Base-by-base conservation (phyloP, 2,888 invertebrate species). In the Augochlorella aurata region DNA sequence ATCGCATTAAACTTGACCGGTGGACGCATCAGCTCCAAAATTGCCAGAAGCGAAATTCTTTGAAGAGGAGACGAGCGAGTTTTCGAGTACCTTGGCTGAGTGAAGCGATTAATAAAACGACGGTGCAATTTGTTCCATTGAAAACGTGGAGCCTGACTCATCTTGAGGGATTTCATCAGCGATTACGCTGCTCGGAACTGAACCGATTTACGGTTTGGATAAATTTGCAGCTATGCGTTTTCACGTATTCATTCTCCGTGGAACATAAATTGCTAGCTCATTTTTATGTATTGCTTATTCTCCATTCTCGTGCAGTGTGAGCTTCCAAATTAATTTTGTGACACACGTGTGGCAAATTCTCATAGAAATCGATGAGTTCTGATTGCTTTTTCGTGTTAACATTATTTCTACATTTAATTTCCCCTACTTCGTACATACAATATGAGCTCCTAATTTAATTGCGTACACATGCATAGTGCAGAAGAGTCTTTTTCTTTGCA, bases 21-120 rank as follows among this genome's bases (percentile, higher is more conserved):
- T 58, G 54, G 54, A 58, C 54, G 54, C 54, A 58, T 58, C 54
- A 58, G 54, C 54, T 58, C 24, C 54, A 58, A 58, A 58, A 58
- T 24, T 24, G 54, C 54, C 54, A 58, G 54, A 58, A 58, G 54
- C 54, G 54, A 58, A 58, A 58, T 58, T 24, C 54, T 58, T 58
- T 5, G 24, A 21, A 58, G 24, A 58, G 14, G 54, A 58, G 54
- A 12, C 54, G 54, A 24, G 54, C 21, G 54, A 24, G 54, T 58
- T 58, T 58, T 58, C 54, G 24, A 58, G 54, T 58, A 58, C 54
- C 54, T 58, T 14, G 54, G 54, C 54, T 58, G 54, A 58, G 54
- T 58, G 54, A 58, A 24, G 54, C 24, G 54, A 58, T 58, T 58
- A 58, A 58, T 58, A 58, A 58, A 58, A 21, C 54, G 54, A 58